Conservation (phyloP, 2,113 vertebrate genomes). For the Bettongia penicillata region DNA sequence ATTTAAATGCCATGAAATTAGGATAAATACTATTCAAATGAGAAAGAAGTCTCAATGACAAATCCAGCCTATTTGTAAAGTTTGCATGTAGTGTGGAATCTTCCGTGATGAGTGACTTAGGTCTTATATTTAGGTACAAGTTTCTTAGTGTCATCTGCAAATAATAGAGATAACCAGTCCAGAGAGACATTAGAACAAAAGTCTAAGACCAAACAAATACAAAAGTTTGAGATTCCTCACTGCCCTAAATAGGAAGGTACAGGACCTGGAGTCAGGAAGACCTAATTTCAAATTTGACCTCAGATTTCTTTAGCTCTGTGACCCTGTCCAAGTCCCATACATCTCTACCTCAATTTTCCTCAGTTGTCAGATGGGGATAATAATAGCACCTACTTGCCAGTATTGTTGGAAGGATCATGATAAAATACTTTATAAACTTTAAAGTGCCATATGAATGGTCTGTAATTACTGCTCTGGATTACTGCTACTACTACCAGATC, state of each 20-base stretch:
- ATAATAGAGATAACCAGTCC: not conserved
- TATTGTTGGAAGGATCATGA: not conserved
- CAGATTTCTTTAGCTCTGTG: not conserved
- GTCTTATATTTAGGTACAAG: not conserved
- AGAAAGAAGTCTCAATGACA: not conserved
- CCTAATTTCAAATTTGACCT: not conserved
- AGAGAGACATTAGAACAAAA: slow-evolving; percentile 2
- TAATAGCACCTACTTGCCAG: not conserved
- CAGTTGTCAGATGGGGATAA: not conserved
- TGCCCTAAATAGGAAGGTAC: not conserved
- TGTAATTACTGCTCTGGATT: not conserved
- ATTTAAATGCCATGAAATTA: slow-evolving; percentile 28
- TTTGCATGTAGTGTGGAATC: not conserved
- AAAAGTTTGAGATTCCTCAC: not conserved
- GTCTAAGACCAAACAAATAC: slow-evolving; percentile 11
- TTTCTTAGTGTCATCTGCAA: not conserved
- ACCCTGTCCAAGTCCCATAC: not conserved
- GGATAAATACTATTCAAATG: not conserved
- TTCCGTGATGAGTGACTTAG: not conserved
- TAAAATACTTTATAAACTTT: not conserved
- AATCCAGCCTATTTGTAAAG: not conserved
- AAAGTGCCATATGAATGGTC: not conserved
- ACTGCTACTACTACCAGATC: too few species aligned
- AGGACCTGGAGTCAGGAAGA: not conserved
- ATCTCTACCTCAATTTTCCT: not conserved